A percentile compares a stretch with the other conserved stretches of the same genome.
These are phyloP conservation scores for Orientallactaga sibirica DNA, from an alignment of 2,797 vertebrate genomes.

Conservation along the genomic window DNA sequence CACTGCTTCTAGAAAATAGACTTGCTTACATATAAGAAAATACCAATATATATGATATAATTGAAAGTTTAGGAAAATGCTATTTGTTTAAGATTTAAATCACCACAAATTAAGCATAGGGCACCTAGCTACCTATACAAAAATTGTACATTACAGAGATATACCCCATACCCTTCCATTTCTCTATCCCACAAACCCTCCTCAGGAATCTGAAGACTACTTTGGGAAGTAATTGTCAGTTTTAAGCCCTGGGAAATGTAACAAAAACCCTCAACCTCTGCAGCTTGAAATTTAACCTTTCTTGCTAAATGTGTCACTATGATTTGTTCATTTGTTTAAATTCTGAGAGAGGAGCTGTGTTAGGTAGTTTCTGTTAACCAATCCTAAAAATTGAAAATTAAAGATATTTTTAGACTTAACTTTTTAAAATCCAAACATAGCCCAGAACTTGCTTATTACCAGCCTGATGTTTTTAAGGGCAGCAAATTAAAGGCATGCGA, in stretches of 20 bases:
- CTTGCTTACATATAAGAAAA: conserved; percentile 33
- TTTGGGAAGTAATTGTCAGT: background rate
- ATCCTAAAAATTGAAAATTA: background rate
- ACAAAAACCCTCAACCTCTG: background rate
- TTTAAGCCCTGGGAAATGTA: conserved; percentile 19
- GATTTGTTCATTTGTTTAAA: conserved; percentile 25
- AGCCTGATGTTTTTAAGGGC: background rate
- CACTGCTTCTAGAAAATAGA: conserved; percentile 32
- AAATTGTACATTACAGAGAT: background rate
- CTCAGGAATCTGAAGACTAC: background rate
- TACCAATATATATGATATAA: background rate
- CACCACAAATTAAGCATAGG: background rate
- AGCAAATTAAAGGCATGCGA: background rate
- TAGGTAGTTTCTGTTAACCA: background rate
- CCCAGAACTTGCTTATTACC: background rate
- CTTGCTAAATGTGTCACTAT: background rate
- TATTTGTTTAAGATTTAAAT: background rate
- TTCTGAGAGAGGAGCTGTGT: conserved; percentile 10
- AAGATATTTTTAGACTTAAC: conserved; percentile 1
- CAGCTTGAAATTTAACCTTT: background rate
- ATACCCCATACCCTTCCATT: no score
- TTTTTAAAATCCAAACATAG: conserved; percentile 5
- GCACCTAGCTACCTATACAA: background rate
- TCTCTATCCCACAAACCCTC: background rate
- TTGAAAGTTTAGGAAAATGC: conserved; percentile 5